These are phyloP conservation scores for Squalus acanthias DNA, from an alignment of 2,797 vertebrate genomes.

Conservation along the genomic window DNA sequence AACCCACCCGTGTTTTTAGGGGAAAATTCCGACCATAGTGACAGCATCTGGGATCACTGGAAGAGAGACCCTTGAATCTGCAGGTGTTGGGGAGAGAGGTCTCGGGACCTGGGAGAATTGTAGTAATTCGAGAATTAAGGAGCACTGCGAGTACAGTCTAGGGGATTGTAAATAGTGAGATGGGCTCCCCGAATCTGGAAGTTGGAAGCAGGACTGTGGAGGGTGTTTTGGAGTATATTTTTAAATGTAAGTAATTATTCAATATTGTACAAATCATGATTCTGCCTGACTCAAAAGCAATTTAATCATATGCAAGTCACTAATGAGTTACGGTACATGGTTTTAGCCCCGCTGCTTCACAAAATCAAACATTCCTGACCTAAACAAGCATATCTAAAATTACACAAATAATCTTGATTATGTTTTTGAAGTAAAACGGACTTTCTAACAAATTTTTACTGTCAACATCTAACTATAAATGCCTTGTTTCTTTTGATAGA, in stretches of 20 bases:
- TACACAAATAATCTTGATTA: neutral
- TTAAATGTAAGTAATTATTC: neutral
- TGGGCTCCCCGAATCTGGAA: neutral
- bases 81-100: neutral
- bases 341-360: neutral
- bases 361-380: neutral
- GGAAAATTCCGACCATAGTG: neutral
- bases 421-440: neutral
- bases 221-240: neutral
- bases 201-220: neutral
- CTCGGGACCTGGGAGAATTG: neutral
- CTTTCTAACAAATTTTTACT: neutral
- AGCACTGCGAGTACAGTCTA: neutral
- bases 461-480: neutral
- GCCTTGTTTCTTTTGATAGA: slow-evolving; percentile 45
- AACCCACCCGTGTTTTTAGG: too few relatives aligned
- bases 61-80: neutral
- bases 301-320: neutral
- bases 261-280: neutral
- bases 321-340: neutral
- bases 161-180: neutral
- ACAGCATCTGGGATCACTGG: neutral
- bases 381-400: neutral
- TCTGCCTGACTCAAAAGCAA: neutral
- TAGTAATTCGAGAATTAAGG: neutral